phyloP scores from a whole-genome alignment of 2,797 vertebrate species.

The Ataeniobius toweri region DNA sequence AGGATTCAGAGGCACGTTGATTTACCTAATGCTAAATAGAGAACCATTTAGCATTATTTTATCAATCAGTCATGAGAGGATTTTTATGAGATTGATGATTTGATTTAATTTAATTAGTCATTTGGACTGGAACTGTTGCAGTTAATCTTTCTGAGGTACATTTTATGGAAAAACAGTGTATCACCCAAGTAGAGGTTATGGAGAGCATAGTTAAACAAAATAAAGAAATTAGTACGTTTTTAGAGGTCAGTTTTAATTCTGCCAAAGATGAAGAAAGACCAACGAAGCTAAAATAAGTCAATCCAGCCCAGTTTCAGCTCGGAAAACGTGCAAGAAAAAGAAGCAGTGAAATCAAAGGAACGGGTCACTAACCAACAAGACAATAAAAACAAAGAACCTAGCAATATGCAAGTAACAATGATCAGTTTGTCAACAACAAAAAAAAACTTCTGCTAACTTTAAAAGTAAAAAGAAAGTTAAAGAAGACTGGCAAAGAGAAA shows the following conservation, averaged over 20 bases:
- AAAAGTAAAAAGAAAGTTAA: not conserved
- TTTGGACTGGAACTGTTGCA: not conserved
- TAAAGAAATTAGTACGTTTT: not conserved
- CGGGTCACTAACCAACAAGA: not conserved
- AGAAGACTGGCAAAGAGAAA: not conserved
- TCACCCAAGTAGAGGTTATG: not conserved
- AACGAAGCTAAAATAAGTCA: no score
- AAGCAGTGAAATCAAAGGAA: no score
- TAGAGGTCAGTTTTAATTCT: not conserved
- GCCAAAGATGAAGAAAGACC: no score
- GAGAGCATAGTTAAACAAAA: not conserved
- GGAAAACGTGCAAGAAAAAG: no score
- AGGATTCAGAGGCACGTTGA: conserved; percentile 43
- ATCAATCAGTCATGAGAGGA: conserved; percentile 22
- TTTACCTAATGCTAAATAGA: conserved; percentile 23
- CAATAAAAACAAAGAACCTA: not conserved
- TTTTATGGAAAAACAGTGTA: not conserved
- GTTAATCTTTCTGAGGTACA: no score
- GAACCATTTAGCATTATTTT: conserved; percentile 31
- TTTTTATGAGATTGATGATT: conserved; percentile 20
- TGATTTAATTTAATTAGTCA: not conserved
- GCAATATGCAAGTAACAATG: not conserved
- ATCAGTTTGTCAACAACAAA: not conserved
- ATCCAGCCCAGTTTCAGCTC: no score
- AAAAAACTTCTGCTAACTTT: not conserved